Evolutionary conservation across 2,797 vertebrate species (phyloP).

Genomic region (Premnoplex brunnescens): DNA sequence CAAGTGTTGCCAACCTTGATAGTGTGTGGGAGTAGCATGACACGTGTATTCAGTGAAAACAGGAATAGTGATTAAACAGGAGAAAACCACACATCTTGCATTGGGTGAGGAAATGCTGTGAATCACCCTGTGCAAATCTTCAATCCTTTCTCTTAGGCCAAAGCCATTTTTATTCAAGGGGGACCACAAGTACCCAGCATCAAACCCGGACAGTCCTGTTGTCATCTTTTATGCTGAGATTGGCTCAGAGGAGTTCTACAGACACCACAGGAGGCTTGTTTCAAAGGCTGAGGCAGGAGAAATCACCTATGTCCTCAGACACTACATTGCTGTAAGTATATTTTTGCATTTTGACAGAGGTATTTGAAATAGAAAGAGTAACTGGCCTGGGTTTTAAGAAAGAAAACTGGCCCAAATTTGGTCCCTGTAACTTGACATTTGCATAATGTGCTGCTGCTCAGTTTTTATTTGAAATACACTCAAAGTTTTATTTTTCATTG

Average conservation of each 20-base stretch:
- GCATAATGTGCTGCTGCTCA: not conserved
- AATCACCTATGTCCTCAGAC: slow-evolving; percentile 88
- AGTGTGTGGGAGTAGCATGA: not conserved
- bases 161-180: slow-evolving; percentile 95
- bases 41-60: not conserved
- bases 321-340: slow-evolving; percentile 87
- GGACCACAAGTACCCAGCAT: slow-evolving; percentile 88
- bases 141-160: slow-evolving; percentile 77
- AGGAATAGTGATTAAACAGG: not conserved
- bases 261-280: slow-evolving; percentile 80
- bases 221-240: slow-evolving; percentile 92
- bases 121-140: not conserved
- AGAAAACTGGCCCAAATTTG: not conserved
- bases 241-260: slow-evolving; percentile 84
- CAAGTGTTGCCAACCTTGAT: not conserved
- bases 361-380: not conserved
- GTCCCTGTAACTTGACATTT: not conserved
- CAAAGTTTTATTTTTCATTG: not conserved
- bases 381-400: not conserved
- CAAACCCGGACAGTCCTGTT: slow-evolving; percentile 82
- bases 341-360: not conserved
- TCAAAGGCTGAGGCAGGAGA: slow-evolving; percentile 83
- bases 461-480: not conserved
- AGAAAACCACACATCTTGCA: not conserved
- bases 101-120: not conserved